Base-by-base conservation (phyloP, 2,888 invertebrate genomes). In the Graphium colonna region DNA sequence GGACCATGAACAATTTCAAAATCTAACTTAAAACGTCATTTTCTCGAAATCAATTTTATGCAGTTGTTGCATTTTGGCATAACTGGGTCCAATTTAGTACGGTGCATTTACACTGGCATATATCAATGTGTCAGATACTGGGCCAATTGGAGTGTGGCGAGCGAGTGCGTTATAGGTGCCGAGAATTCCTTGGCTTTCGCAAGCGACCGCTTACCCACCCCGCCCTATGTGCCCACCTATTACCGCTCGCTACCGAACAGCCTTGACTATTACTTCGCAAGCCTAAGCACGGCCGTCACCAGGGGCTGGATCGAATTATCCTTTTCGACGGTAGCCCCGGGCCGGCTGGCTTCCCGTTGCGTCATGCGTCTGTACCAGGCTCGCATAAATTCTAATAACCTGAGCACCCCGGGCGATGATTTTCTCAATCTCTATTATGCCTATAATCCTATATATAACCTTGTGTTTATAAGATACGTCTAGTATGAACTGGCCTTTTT, bases 321-420 rank as follows among this genome's bases (percentile, higher is more conserved):
- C 79, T 82, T 81, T 75, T 81, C 78, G 71, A 60, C 67, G 59
- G 67, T 52, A 70, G 78, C 84, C 83, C 57, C 60, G 50, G 76
- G 83, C 75, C 26, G 4, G 7, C 26, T 7, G 7, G 26, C 33
- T 33, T 33, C 33, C 33, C n/a, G 26, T 7, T 26, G 26, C 26
- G 33, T 10, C 7, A 33, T 10, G 33, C 33, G 33, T 33, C 56
- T 60, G 58, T 66, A 64, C 65, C 61, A 58, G 57, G 65, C 65
- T 70, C 65, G 80, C 77, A 83, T 85, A 86, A 80, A 85, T 82
- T 82, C 79, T 85, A 85, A 87, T 87, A 85, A 83, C 75, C 76
- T 72, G 77, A 71, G 69, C 73, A 81, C 87, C 82, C 65, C 77
- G 70, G 86, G 88, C 87, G 73, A 83, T 82, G 76, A 78, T 79